phyloP scores from a whole-genome alignment of 1,140 invertebrate genomes.

The Augochlora pura region DNA sequence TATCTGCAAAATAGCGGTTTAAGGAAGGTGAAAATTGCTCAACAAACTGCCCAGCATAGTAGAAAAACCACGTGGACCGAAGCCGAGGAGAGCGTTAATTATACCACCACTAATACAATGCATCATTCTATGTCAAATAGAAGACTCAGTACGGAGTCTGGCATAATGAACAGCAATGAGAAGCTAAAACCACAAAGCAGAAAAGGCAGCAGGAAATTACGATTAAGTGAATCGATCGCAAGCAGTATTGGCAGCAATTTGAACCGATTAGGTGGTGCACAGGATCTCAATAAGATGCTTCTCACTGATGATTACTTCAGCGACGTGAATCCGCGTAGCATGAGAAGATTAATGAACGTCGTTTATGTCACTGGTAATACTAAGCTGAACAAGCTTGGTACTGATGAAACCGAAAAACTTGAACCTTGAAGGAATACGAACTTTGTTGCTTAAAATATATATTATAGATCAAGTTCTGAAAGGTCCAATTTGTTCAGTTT shows the following conservation, averaged over 20 bases:
- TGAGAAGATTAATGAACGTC: conserved; percentile 98
- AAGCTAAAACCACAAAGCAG: conserved; percentile 82
- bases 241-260: conserved; percentile 94
- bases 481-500: neutral
- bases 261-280: conserved; percentile 86
- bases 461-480: too few species aligned
- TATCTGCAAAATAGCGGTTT: conserved; percentile 98
- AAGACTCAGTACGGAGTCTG: conserved; percentile 88
- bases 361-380: conserved; percentile 94
- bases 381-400: neutral
- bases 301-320: conserved; percentile 97
- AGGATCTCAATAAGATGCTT: conserved; percentile 91
- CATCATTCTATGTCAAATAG: conserved; percentile 85
- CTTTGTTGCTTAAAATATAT: neutral
- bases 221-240: conserved; percentile 92
- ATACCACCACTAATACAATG: conserved; percentile 75
- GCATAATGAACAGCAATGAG: conserved; percentile 88
- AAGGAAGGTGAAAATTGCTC: conserved; percentile 91
- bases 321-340: conserved; percentile 98
- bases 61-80: conserved; percentile 76
- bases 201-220: conserved; percentile 85
- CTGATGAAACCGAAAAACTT: neutral
- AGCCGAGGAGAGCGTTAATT: conserved; percentile 79
- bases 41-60: conserved; percentile 85
- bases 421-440: neutral